A percentile compares a stretch with the other conserved stretches of the same genome.
These are phyloP conservation scores for Xestia rhomboidea DNA, from an alignment of 2,888 invertebrate species.

Conservation along the genomic window DNA sequence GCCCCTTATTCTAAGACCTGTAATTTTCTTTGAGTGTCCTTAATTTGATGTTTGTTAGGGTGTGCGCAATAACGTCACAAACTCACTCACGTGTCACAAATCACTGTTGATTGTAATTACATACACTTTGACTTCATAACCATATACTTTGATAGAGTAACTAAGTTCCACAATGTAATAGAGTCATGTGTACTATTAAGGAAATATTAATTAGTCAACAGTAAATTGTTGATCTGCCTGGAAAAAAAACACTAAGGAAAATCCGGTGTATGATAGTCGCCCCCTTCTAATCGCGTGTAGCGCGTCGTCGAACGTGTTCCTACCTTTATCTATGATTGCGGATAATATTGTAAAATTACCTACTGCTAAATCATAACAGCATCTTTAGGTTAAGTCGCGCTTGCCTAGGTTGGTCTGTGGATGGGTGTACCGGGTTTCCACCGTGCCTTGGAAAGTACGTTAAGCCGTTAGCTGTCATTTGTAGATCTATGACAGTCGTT, in stretches of 20 bases:
- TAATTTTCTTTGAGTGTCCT: conserved; percentile 52
- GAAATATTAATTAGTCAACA: neutral
- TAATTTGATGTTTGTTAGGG: conserved; percentile 34
- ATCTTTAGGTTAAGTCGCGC: no score
- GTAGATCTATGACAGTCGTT: no score
- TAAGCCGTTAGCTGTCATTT: no score
- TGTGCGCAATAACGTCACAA: conserved; percentile 39
- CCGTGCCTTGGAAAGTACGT: no score
- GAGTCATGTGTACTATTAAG: neutral
- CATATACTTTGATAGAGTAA: conserved; percentile 36
- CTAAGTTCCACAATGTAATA: conserved; percentile 11
- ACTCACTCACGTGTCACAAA: conserved; percentile 46
- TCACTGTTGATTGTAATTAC: conserved; percentile 55
- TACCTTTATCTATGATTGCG: no score
- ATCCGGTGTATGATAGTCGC: neutral
- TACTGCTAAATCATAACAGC: no score
- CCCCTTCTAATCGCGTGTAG: neutral
- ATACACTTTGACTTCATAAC: conserved; percentile 40
- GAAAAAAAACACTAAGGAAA: neutral
- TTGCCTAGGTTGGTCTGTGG: no score
- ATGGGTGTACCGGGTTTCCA: no score
- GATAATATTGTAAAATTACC: neutral
- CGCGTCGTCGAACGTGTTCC: neutral
- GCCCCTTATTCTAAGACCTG: conserved; percentile 16
- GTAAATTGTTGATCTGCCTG: neutral